phyloP scores from a whole-genome alignment of 2,113 vertebrate species.

The Burhinus bistriatus region DNA sequence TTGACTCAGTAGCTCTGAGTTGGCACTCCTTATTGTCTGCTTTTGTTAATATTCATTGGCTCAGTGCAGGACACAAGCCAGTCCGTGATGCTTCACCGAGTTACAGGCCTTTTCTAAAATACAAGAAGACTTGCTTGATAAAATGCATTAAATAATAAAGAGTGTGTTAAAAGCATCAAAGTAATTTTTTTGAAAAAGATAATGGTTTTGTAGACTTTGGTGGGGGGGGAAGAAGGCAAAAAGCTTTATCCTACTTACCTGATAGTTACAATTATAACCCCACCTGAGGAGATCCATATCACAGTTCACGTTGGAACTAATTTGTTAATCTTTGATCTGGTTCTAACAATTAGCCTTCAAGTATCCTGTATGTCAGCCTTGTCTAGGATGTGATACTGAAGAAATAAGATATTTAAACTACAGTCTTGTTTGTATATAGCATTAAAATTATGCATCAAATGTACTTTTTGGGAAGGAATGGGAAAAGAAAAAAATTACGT shows the following conservation, averaged over 20 bases:
- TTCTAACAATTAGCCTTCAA: neutral
- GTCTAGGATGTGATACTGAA: neutral
- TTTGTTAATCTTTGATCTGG: neutral
- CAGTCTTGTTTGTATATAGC: neutral
- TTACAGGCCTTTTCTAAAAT: neutral
- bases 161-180: neutral
- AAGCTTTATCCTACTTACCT: neutral
- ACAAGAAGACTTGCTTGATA: neutral
- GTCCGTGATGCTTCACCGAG: neutral
- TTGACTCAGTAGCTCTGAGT: neutral
- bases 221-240: too few species aligned
- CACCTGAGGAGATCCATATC: neutral
- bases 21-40: neutral
- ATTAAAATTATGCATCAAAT: neutral
- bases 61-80: neutral
- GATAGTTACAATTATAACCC: neutral
- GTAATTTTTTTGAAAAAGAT: neutral
- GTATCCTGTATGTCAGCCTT: neutral
- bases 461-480: neutral
- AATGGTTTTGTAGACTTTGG: neutral
- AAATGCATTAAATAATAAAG: neutral
- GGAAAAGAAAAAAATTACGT: neutral
- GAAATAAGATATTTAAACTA: neutral
- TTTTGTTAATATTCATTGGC: neutral
- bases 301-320: neutral